phyloP scores from a whole-genome alignment of 2,888 invertebrate genomes.

The Epinotia ramella region DNA sequence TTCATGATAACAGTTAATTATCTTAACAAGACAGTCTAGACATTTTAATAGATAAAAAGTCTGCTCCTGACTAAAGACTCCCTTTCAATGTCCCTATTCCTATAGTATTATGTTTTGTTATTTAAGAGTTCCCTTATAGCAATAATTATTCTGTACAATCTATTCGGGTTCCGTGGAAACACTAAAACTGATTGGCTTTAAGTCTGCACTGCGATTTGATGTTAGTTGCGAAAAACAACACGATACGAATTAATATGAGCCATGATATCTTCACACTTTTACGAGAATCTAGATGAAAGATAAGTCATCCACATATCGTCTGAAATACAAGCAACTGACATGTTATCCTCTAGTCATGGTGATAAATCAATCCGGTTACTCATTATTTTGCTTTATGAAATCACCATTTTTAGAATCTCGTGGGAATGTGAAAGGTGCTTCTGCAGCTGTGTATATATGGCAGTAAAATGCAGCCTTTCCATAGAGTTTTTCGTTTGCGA shows the following conservation, averaged over 20 bases:
- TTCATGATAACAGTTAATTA: too few relatives aligned
- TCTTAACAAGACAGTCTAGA: too few relatives aligned
- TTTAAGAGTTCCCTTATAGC: not conserved
- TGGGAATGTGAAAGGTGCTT: not conserved
- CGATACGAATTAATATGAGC: constrained; percentile 15
- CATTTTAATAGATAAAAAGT: too few relatives aligned
- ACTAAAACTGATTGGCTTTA: constrained; percentile 32
- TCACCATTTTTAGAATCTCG: not conserved
- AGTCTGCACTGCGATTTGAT: constrained; percentile 42
- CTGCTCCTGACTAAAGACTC: not conserved
- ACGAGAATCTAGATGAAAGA: not conserved
- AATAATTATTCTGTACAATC: not conserved
- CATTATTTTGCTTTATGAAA: not conserved
- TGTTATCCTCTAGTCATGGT: too few relatives aligned
- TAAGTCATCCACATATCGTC: too few relatives aligned
- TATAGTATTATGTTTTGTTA: too few relatives aligned
- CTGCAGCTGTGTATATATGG: not conserved
- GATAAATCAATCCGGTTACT: too few relatives aligned
- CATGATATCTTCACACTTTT: not conserved
- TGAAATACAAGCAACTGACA: too few relatives aligned
- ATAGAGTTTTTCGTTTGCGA: not conserved
- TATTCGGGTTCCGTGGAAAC: constrained; percentile 25
- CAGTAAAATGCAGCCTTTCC: not conserved
- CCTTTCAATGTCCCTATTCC: not conserved
- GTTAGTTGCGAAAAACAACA: constrained; percentile 26